A percentile compares a stretch with the other conserved stretches of the same genome.
phyloP scores from a whole-genome alignment of 2,888 invertebrate genomes.

The Cactoblastis cactorum region DNA sequence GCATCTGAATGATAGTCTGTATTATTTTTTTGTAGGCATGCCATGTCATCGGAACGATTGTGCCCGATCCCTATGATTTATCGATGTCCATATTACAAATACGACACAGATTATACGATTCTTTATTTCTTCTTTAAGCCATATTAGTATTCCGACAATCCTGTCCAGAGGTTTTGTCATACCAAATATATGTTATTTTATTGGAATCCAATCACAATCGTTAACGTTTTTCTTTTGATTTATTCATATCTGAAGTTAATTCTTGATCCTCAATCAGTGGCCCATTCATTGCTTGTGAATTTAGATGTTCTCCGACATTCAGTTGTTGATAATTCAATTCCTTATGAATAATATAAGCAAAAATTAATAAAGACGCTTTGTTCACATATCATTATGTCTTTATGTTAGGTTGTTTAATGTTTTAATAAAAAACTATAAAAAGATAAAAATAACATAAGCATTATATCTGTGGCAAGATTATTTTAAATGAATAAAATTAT shows the following conservation, averaged over 20 bases:
- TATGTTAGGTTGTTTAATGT: too few species aligned
- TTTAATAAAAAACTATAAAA: too few species aligned
- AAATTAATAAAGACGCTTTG: not conserved
- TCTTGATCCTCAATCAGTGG: constrained; percentile 59
- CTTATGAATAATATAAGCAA: not conserved
- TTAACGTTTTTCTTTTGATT: constrained; percentile 49
- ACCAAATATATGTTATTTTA: constrained; percentile 77
- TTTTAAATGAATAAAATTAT: too few species aligned
- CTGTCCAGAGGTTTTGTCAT: constrained; percentile 76
- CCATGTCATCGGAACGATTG: constrained; percentile 79
- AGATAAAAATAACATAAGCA: too few species aligned
- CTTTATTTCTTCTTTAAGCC: constrained; percentile 77
- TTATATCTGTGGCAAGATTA: too few species aligned
- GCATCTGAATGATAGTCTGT: constrained; percentile 74
- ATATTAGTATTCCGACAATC: constrained; percentile 78
- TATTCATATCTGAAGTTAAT: constrained; percentile 62
- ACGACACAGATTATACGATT: constrained; percentile 75
- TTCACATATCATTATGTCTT: not conserved
- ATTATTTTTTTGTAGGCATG: constrained; percentile 74
- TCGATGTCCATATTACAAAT: constrained; percentile 78
- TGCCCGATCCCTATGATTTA: constrained; percentile 78
- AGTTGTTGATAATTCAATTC: constrained; percentile 35
- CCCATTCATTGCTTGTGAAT: constrained; percentile 61
- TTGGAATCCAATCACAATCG: constrained; percentile 77
- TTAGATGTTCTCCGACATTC: constrained; percentile 53